A percentile compares a stretch with the other conserved stretches of the same genome.
Conservation (phyloP, 2,888 invertebrate genomes). For the Byasa hedistus region DNA sequence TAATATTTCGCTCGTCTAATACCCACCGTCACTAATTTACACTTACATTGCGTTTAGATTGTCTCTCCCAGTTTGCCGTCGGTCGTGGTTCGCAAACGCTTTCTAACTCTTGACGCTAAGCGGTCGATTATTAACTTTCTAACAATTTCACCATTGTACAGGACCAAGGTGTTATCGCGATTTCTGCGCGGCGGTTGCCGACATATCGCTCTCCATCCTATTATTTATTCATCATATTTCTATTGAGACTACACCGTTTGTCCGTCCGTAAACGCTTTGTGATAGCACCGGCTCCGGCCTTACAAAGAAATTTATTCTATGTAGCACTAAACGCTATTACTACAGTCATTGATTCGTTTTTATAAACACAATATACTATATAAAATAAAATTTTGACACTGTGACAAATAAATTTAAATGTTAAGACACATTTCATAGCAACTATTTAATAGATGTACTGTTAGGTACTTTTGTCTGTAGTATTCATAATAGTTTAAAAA, state of each 20-base stretch:
- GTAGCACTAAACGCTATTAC: conserved; percentile 19
- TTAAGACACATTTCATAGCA: no score
- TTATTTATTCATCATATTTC: conserved; percentile 31
- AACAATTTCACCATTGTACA: conserved; percentile 34
- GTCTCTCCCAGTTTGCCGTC: conserved; percentile 37
- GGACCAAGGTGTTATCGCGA: conserved; percentile 14
- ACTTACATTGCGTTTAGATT: conserved; percentile 34
- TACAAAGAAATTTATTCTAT: conserved; percentile 3
- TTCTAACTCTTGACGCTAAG: conserved; percentile 41
- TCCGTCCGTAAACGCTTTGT: conserved; percentile 27
- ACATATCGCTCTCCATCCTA: conserved; percentile 19
- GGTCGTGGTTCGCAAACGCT: conserved; percentile 41
- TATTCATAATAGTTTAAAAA: no score
- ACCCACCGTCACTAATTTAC: conserved; percentile 15
- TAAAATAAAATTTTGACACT: no score
- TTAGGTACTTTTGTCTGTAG: no score
- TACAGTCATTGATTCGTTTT: conserved; percentile 9
- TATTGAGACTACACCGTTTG: conserved; percentile 22
- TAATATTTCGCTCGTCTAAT: no score
- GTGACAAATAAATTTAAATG: no score
- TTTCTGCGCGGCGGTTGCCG: conserved; percentile 8
- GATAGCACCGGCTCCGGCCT: conserved; percentile 15
- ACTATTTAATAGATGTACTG: no score
- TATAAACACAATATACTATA: not conserved
- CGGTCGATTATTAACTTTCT: conserved; percentile 51